A percentile compares a stretch with the other conserved stretches of the same genome.
phyloP scores from a whole-genome alignment of 1,140 invertebrate genomes.

The Telenomus remus region DNA sequence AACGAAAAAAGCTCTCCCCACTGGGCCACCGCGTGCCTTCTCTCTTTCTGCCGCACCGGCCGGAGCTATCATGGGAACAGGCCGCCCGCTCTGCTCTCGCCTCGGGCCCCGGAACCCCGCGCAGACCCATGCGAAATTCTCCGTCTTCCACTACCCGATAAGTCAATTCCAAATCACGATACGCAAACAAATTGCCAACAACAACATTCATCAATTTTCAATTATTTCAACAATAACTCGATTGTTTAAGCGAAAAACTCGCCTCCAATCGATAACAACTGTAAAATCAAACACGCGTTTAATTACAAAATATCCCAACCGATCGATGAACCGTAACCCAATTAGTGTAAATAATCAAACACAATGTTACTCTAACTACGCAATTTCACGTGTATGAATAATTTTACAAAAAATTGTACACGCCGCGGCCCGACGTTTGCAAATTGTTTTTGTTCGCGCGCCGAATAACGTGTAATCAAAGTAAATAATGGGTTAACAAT shows the following conservation, averaged over 20 bases:
- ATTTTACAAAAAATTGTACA: not conserved
- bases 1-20: slow-evolving; percentile 73
- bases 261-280: not conserved
- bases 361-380: slow-evolving; percentile 7
- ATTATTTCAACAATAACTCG: too few species aligned
- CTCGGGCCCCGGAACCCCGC: slow-evolving; percentile 62
- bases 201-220: not conserved
- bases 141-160: slow-evolving; percentile 32
- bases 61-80: slow-evolving; percentile 38
- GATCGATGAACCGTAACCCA: slow-evolving; percentile 17
- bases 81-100: slow-evolving; percentile 45
- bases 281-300: slow-evolving; percentile 17
- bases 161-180: slow-evolving; percentile 25
- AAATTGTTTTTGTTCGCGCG: too few species aligned
- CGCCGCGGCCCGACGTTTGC: too few species aligned
- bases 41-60: slow-evolving; percentile 31
- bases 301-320: slow-evolving; percentile 14
- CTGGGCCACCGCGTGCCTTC: slow-evolving; percentile 35
- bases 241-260: too few species aligned
- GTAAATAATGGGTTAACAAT: too few species aligned
- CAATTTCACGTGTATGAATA: slow-evolving; percentile 2
- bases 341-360: slow-evolving; percentile 26
- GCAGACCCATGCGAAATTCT: slow-evolving; percentile 40
- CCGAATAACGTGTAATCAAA: too few species aligned
- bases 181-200: slow-evolving; percentile 5